Evolutionary conservation across 1,140 invertebrate genomes (phyloP), one percentile per base, ranked within the genome.

Genomic region (Aphelenchoides fujianensis): DNA sequence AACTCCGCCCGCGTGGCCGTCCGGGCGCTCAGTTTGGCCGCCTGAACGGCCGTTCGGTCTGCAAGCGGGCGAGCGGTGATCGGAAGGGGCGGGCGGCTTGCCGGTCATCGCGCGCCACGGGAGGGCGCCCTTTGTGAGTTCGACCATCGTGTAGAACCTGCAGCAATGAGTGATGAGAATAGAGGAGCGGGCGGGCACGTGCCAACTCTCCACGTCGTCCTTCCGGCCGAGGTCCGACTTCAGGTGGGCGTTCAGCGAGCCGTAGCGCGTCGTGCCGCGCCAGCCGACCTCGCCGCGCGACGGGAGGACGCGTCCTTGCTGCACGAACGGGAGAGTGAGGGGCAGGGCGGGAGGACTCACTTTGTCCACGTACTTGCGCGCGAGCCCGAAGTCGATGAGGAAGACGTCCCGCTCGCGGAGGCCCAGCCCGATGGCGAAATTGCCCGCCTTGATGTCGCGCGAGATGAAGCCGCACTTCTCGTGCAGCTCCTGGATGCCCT

Each of bases 161-260:
- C 54, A 68, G n/a, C n/a, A n/a, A n/a, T 68, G 19, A 3, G 23
- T 67, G 23, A 67, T 2, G 16, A 53, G 32, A 19, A 16, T 19
- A 53, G 28, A 53, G 3, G n/a, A 2, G 63, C 23, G 19, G 2
- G 2, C 2, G 30, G 37, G 32, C 12, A 61, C 16, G 37, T 16
- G 54, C 62, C 74, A 76, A 35, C 30, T 41, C 30, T 77, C 74
- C 23, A 75, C 37, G 52, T 76, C 74, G 66, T 76, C 74, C n/a
- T 61, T 76, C 19, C 69, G 31, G 7, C 53, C 64, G 27, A 59
- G 72, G 68, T 79, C 89, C 85, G 94, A 93, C 87, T 97, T 98
- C 84, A 93, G 93, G 86, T 98, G 96, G 59, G 95, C 95, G 88
- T 97, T 97, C 28, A 98, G 91, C n/a, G 95, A 97, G 53, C 95